Conservation (phyloP, 64 coral and sea anemone genomes). For the Cladopsammia gracilis region DNA sequence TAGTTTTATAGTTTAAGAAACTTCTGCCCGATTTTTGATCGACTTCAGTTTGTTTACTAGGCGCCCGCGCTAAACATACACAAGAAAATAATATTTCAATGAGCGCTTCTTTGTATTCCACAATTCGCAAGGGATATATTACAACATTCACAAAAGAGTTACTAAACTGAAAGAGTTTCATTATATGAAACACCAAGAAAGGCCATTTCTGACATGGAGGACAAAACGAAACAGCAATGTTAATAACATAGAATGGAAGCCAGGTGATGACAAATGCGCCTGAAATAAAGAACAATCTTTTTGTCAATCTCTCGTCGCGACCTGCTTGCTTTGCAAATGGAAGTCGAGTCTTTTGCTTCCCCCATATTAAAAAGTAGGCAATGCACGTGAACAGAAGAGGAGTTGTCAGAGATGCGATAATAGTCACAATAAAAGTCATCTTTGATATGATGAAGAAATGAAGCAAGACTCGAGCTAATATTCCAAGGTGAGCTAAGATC, state of each 20-base stretch:
- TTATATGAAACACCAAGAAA: neutral
- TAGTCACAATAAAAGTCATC: neutral
- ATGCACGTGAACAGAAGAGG: neutral
- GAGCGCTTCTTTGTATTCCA: neutral
- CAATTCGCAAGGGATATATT: neutral
- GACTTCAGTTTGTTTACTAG: neutral
- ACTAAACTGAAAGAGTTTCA: neutral
- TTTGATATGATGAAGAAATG: neutral
- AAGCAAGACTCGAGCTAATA: neutral
- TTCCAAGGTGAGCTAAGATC: neutral
- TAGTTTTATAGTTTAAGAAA: neutral
- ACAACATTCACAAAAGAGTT: neutral
- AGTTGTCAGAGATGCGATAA: neutral
- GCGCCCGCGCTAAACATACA: neutral
- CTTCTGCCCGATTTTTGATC: neutral
- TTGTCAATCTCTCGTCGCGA: neutral
- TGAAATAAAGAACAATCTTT: neutral
- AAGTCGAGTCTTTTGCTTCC: neutral
- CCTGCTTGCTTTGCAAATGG: neutral
- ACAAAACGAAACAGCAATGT: neutral
- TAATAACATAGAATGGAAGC: neutral
- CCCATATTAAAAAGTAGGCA: neutral
- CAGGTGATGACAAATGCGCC: neutral
- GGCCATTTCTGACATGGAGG: neutral
- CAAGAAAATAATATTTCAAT: neutral